Conservation (phyloP, 2,113 vertebrate species). For the Hyla sarda region DNA sequence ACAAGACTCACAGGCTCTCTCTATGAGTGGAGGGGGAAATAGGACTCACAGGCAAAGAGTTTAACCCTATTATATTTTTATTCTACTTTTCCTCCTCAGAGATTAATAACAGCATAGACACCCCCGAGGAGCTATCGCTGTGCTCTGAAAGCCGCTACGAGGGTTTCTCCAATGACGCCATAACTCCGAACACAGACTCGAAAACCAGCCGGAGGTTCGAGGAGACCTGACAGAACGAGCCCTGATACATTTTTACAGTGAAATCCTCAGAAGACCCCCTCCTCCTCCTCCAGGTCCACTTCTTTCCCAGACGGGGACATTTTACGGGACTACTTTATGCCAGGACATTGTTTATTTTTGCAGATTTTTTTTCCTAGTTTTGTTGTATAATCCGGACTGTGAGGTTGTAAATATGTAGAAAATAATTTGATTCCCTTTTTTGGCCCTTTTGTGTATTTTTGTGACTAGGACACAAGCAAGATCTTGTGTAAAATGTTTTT, state of each 20-base stretch:
- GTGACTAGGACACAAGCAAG: slow-evolving; percentile 63
- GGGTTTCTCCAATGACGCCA: slow-evolving; percentile 72
- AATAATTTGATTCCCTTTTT: slow-evolving; percentile 53
- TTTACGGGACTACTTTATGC: slow-evolving; percentile 62
- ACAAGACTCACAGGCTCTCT: neutral
- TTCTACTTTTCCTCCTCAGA: slow-evolving; percentile 73
- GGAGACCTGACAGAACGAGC: fast-evolving
- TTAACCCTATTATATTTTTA: too few species aligned
- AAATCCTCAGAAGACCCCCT: neutral
- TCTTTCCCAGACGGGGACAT: slow-evolving; percentile 40
- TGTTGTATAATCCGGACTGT: slow-evolving; percentile 60
- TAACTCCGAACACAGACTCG: slow-evolving; percentile 64
- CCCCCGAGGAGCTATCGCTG: slow-evolving; percentile 84
- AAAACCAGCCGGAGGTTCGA: slow-evolving; percentile 63
- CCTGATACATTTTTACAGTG: neutral
- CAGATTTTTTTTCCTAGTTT: slow-evolving; percentile 51
- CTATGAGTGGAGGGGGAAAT: neutral
- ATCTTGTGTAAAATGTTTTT: slow-evolving; percentile 3
- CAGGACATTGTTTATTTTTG: slow-evolving; percentile 59
- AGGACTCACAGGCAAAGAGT: neutral
- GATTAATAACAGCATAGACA: slow-evolving; percentile 82
- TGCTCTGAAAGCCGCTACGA: slow-evolving; percentile 81
- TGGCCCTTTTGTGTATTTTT: slow-evolving; percentile 47
- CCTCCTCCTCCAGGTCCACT: neutral
- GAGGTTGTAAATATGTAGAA: slow-evolving; percentile 70